A percentile compares a stretch with the other conserved stretches of the same genome.
These are phyloP conservation scores for Lagria hirta DNA, from an alignment of 2,888 invertebrate genomes.

Conservation along the genomic window DNA sequence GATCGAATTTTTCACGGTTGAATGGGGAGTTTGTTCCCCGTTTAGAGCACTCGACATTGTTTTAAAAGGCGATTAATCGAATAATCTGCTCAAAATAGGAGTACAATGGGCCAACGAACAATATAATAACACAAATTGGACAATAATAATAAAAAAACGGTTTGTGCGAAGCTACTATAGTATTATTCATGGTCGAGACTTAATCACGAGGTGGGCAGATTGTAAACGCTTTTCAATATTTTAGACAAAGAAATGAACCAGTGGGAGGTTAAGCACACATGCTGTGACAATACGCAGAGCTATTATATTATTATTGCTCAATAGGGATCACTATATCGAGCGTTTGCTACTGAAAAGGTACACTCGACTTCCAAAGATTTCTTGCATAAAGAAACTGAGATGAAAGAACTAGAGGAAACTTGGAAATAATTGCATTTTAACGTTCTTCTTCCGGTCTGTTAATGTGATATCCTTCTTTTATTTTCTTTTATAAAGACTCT, in stretches of 20 bases:
- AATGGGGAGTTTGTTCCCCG: no score
- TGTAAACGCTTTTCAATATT: constrained; percentile 47
- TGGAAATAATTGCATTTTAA: constrained; percentile 51
- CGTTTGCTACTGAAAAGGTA: constrained; percentile 53
- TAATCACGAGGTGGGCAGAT: constrained; percentile 42
- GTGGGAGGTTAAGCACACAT: constrained; percentile 51
- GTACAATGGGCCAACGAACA: constrained; percentile 46
- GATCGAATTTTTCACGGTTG: no score
- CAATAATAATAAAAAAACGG: constrained; percentile 44
- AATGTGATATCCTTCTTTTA: constrained; percentile 45
- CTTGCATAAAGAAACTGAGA: constrained; percentile 44
- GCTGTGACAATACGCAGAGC: constrained; percentile 48
- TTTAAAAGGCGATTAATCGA: constrained; percentile 42
- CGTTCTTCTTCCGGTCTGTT: constrained; percentile 49
- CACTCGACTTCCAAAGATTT: constrained; percentile 51
- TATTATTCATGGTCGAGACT: constrained; percentile 38
- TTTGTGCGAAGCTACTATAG: constrained; percentile 41
- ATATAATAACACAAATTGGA: constrained; percentile 47
- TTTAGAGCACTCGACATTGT: constrained; percentile 9
- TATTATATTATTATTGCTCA: constrained; percentile 49
- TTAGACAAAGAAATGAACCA: constrained; percentile 48
- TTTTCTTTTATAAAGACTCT: constrained; percentile 29
- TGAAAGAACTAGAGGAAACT: constrained; percentile 45
- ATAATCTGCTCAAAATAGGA: constrained; percentile 41
- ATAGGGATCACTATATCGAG: constrained; percentile 50